Percentiles rank a stretch among this genome's conserved stretches.
These are phyloP conservation scores for Natrix natrix DNA, from an alignment of 2,797 vertebrate species.

Conservation along the genomic window DNA sequence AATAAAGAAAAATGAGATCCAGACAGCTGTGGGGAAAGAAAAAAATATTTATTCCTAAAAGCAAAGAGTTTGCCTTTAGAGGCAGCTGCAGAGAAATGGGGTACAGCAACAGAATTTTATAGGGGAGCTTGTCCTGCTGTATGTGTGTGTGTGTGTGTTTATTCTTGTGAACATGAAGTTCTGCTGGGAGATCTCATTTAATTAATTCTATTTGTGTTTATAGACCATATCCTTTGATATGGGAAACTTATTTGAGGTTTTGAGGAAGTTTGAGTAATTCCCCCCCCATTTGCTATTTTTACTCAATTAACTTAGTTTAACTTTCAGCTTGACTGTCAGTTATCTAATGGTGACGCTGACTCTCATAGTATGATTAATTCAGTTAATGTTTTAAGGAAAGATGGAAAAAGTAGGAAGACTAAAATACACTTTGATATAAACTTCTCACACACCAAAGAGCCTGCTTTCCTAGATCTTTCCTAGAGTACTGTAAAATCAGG, in stretches of 20 bases:
- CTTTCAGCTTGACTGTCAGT: neutral
- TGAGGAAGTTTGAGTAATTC: too few species aligned
- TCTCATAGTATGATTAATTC: neutral
- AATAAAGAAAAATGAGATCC: neutral
- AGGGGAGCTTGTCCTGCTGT: neutral
- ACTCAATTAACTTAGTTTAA: too few species aligned
- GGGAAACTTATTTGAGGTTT: too few species aligned
- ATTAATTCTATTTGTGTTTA: too few species aligned
- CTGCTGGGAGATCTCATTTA: neutral
- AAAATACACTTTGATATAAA: too few species aligned
- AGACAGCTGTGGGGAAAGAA: neutral
- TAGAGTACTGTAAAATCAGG: neutral
- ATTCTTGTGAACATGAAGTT: neutral
- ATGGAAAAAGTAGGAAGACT: too few species aligned
- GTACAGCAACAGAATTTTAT: neutral
- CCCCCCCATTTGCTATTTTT: too few species aligned
- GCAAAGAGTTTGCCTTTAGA: neutral
- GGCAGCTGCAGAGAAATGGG: neutral
- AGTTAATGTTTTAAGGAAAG: too few species aligned
- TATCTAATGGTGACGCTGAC: neutral
- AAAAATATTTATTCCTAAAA: neutral
- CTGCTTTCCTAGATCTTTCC: neutral
- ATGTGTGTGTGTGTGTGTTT: neutral
- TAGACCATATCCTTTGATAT: too few species aligned
- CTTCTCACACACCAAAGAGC: neutral